Conservation (phyloP, 1,140 invertebrate species). For the Stegodyphus dumicola region DNA sequence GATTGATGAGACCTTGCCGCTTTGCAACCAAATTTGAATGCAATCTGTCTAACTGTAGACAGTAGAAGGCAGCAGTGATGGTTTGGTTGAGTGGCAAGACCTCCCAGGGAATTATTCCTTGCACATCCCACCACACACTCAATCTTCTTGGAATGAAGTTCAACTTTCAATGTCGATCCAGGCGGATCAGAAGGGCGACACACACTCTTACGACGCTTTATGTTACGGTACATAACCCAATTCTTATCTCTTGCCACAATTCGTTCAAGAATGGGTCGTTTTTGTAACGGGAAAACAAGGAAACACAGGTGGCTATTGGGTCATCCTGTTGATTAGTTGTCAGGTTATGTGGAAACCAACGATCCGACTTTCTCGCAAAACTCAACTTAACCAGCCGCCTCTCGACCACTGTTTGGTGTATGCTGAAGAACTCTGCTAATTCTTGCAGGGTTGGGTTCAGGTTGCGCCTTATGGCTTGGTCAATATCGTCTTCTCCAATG, state of each 20-base stretch:
- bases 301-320: background rate
- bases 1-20: slow-evolving; percentile 1
- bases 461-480: background rate
- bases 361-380: background rate
- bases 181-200: background rate
- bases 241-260: background rate
- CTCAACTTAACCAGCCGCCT: background rate
- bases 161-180: background rate
- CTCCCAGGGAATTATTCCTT: slow-evolving; percentile 12
- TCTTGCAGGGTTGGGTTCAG: background rate
- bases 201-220: background rate
- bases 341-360: background rate
- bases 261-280: background rate
- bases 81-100: slow-evolving; percentile 9
- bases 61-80: slow-evolving; percentile 6
- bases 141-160: background rate
- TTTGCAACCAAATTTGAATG: slow-evolving; percentile 6
- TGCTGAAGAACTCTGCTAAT: background rate
- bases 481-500: slow-evolving; percentile 4
- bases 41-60: no score
- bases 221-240: background rate
- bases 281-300: background rate
- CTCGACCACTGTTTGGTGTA: background rate
- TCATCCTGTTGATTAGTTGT: slow-evolving; percentile 12
- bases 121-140: background rate